These are phyloP conservation scores for Pseudolaguvia tuberculata DNA, from an alignment of 2,113 vertebrate species.

Conservation along the genomic window DNA sequence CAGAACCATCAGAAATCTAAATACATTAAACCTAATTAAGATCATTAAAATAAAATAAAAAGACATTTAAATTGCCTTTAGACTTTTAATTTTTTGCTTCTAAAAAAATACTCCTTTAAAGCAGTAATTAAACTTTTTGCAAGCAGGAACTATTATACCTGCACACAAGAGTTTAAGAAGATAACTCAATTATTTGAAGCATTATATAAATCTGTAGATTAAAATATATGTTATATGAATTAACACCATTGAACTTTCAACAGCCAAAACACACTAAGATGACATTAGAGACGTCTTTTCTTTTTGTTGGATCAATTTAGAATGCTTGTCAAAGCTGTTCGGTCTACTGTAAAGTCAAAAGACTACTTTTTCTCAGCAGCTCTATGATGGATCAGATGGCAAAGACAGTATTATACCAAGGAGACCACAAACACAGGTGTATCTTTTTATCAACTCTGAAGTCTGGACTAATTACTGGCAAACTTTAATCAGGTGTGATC, in stretches of 20 bases:
- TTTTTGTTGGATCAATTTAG: no score
- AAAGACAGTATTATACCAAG: conserved; percentile 45
- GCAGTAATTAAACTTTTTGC: not conserved
- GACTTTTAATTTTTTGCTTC: not conserved
- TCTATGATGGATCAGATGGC: conserved; percentile 46
- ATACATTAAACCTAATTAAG: not conserved
- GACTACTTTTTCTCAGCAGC: conserved; percentile 38
- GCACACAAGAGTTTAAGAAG: not conserved
- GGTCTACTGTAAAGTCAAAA: conserved; percentile 17
- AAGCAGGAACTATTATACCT: not conserved
- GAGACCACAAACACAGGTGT: conserved; percentile 70
- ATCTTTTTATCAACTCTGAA: conserved; percentile 66
- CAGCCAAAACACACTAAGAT: no score
- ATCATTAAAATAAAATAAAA: not conserved
- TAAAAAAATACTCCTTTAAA: not conserved
- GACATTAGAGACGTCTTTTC: no score
- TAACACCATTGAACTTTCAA: not conserved
- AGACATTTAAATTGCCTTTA: not conserved
- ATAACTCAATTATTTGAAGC: not conserved
- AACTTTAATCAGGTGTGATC: conserved; percentile 78
- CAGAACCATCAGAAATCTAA: not conserved
- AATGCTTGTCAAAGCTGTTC: not conserved
- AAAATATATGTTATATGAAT: not conserved
- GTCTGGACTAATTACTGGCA: conserved; percentile 72
- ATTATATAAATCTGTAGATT: not conserved